Conservation (phyloP, 2,113 vertebrate genomes). For the Mesitornis unicolor region DNA sequence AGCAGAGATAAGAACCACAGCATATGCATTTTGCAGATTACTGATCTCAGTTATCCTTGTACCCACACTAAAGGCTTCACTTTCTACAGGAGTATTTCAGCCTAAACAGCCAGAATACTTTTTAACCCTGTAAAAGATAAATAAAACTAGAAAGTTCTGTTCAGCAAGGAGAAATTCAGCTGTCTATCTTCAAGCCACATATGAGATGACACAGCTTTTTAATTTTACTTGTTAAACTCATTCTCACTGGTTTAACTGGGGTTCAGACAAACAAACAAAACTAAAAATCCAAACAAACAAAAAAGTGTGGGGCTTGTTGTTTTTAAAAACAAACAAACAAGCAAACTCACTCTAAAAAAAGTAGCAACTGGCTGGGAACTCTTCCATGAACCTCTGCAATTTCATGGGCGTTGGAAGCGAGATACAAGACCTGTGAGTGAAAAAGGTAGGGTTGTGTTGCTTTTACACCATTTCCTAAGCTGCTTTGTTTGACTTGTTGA, state of each 20-base stretch:
- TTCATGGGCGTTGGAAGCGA: not conserved
- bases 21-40: constrained; percentile 16
- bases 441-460: not conserved
- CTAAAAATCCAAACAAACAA: too few relatives aligned
- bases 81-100: not conserved
- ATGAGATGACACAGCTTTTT: not conserved
- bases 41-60: not conserved
- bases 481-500: not conserved
- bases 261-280: not conserved
- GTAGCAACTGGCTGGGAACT: not conserved
- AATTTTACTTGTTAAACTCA: not conserved
- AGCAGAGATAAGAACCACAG: constrained; percentile 38
- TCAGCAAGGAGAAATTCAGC: not conserved
- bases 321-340: not conserved
- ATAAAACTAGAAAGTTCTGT: not conserved
- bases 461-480: not conserved
- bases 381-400: not conserved
- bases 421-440: not conserved
- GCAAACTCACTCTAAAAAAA: not conserved
- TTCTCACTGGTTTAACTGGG: not conserved
- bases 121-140: not conserved
- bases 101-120: not conserved
- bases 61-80: not conserved
- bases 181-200: not conserved
- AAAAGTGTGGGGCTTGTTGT: not conserved